phyloP scores from a whole-genome alignment of 2,113 vertebrate genomes.

The Crotalus helleri region DNA sequence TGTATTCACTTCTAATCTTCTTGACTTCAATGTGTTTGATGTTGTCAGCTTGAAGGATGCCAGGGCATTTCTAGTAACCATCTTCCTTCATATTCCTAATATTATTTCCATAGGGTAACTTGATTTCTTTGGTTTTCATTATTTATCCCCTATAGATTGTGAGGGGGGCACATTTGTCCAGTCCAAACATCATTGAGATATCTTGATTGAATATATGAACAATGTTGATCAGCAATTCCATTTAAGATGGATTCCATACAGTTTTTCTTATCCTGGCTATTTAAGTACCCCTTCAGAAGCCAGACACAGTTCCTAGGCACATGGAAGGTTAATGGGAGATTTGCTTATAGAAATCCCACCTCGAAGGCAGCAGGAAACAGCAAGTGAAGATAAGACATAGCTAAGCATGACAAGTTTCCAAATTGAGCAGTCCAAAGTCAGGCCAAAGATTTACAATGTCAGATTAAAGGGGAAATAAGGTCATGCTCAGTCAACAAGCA shows the following conservation, averaged over 20 bases:
- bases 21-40: neutral
- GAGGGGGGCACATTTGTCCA: neutral
- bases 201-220: neutral
- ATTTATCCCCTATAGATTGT: neutral
- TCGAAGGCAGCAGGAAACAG: neutral
- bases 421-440: neutral
- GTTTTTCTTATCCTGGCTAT: neutral
- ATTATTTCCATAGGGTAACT: neutral
- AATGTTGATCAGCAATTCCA: neutral
- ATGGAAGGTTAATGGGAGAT: neutral
- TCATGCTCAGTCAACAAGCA: neutral
- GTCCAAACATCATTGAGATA: neutral
- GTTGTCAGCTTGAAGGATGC: neutral
- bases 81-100: neutral
- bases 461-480: neutral
- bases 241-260: neutral
- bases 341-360: neutral
- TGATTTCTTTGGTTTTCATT: neutral
- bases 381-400: neutral
- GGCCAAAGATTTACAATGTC: neutral
- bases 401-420: neutral
- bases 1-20: neutral
- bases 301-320: neutral
- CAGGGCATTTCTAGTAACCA: neutral
- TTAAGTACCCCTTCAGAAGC: neutral